Conservation (phyloP, 2,113 vertebrate species). For the Aphyosemion australe region DNA sequence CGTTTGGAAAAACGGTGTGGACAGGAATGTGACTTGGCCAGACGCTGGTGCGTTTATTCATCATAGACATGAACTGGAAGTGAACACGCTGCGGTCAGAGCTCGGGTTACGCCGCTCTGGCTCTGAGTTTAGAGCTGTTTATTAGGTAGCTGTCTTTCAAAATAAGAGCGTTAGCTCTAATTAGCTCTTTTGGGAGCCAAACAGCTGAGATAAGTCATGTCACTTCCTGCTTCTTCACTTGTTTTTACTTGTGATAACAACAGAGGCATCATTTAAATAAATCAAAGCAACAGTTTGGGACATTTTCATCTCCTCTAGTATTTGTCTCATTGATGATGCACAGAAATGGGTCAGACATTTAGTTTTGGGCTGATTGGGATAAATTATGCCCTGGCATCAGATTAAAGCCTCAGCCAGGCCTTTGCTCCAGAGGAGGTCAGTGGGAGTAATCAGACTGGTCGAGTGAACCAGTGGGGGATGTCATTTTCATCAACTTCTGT, state of each 20-base stretch:
- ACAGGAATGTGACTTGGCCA: conserved; percentile 45
- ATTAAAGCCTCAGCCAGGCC: conserved; percentile 13
- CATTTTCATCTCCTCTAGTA: too few relatives aligned
- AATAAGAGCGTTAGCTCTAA: not conserved
- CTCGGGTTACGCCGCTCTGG: not conserved
- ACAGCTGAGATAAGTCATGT: conserved; percentile 3
- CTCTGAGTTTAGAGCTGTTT: not conserved
- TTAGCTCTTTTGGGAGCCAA: not conserved
- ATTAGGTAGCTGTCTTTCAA: not conserved
- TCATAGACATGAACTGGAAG: conserved; percentile 26
- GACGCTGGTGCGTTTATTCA: conserved; percentile 39
- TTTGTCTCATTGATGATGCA: too few relatives aligned
- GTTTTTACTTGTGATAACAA: not conserved
- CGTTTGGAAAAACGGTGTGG: conserved; percentile 22
- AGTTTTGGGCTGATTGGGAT: not conserved
- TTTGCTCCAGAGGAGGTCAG: conserved; percentile 8
- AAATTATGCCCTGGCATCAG: conserved; percentile 9
- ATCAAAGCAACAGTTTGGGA: too few relatives aligned
- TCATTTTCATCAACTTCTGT: too few relatives aligned
- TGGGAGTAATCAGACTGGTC: conserved; percentile 14
- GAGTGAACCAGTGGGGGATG: too few relatives aligned
- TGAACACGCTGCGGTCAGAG: conserved; percentile 17
- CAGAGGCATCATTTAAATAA: not conserved
- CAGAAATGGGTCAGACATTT: not conserved
- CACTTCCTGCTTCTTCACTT: not conserved